Conservation (phyloP, 2,113 vertebrate genomes). For the Thomomys bottae region DNA sequence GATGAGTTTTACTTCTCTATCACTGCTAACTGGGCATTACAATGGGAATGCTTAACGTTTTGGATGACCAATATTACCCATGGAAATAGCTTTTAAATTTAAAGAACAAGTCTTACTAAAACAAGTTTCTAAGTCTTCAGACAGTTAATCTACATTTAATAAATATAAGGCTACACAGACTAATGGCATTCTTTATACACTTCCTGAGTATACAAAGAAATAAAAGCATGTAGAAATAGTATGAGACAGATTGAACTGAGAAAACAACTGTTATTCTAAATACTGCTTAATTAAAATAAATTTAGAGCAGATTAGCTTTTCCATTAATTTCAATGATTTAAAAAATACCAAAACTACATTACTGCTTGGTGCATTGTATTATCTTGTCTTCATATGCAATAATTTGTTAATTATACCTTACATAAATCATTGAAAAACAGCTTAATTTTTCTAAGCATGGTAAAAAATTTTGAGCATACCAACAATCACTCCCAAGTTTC, state of each 20-base stretch:
- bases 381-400: slow-evolving; percentile 80
- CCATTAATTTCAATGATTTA: slow-evolving; percentile 78
- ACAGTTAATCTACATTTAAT: slow-evolving; percentile 57
- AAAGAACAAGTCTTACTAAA: slow-evolving; percentile 58
- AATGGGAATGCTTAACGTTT: slow-evolving; percentile 12
- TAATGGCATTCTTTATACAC: slow-evolving; percentile 44
- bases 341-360: slow-evolving; percentile 81
- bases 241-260: slow-evolving; percentile 68
- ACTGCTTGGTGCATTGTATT: slow-evolving; percentile 73
- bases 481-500: slow-evolving; percentile 56
- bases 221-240: slow-evolving; percentile 61
- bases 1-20: background rate
- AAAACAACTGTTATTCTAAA: slow-evolving; percentile 79
- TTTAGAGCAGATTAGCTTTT: slow-evolving; percentile 79
- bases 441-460: slow-evolving; percentile 66
- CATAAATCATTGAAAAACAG: slow-evolving; percentile 79
- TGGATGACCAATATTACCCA: slow-evolving; percentile 24
- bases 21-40: background rate
- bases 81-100: slow-evolving; percentile 45
- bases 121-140: background rate
- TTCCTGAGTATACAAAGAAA: slow-evolving; percentile 48
- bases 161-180: slow-evolving; percentile 29
- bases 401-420: slow-evolving; percentile 84
- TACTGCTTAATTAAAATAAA: slow-evolving; percentile 80
- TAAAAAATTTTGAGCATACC: slow-evolving; percentile 73